Evolutionary conservation across 2,888 invertebrate species (phyloP).

Genomic region (Cheilosia scutellata): DNA sequence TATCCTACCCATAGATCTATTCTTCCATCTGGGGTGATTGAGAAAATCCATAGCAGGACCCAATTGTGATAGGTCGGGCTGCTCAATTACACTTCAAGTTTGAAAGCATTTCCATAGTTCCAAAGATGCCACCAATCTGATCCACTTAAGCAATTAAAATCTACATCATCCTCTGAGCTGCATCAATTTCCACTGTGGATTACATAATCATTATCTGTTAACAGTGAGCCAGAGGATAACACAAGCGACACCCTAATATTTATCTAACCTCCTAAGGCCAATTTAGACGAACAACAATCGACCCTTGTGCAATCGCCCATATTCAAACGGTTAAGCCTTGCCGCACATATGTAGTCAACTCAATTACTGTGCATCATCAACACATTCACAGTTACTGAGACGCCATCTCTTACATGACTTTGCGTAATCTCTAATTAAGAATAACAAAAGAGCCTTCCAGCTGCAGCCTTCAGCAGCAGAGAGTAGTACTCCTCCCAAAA

Average conservation of each 20-base stretch:
- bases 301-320: conserved; percentile 1
- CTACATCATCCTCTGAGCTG: neutral
- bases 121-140: too few species aligned
- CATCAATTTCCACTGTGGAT: neutral
- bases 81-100: too few species aligned
- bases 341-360: conserved; percentile 50
- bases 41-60: too few species aligned
- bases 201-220: neutral
- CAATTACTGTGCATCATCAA: conserved; percentile 60
- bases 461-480: too few species aligned
- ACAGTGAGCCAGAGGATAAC: neutral
- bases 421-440: conserved; percentile 72
- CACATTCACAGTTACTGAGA: conserved; percentile 45
- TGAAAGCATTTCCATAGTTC: too few species aligned
- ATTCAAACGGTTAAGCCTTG: conserved; percentile 1
- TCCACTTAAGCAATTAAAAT: neutral
- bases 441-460: conserved; percentile 60
- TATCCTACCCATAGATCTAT: too few species aligned
- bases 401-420: conserved; percentile 60
- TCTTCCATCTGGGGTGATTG: too few species aligned
- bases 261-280: neutral
- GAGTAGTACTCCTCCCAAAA: conserved; percentile 29
- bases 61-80: too few species aligned
- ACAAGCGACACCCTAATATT: neutral
- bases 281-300: neutral